Evolutionary conservation across 2,797 vertebrate genomes (phyloP).

Genomic region (Hemitrygon akajei): DNA sequence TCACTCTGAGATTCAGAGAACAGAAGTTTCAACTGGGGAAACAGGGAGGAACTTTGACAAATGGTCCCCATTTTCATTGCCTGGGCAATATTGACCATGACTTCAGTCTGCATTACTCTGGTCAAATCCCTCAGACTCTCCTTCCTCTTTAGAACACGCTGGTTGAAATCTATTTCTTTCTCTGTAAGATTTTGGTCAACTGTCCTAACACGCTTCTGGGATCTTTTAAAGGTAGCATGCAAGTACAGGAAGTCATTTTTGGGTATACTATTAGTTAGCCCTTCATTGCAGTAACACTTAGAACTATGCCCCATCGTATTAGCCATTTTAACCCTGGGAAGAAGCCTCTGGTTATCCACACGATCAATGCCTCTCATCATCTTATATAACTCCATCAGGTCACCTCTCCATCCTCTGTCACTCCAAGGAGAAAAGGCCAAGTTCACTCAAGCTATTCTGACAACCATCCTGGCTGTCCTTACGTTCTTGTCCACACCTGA

Average conservation of each 20-base stretch:
- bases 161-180: not conserved
- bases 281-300: not conserved
- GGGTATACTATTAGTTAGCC: not conserved
- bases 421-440: no score
- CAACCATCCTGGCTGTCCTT: not conserved
- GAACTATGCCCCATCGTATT: no score
- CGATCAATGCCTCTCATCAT: no score
- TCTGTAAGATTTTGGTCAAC: not conserved
- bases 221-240: not conserved
- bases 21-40: no score
- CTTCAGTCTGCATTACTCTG: not conserved
- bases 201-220: not conserved
- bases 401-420: no score
- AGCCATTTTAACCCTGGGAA: no score
- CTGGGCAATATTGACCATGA: no score
- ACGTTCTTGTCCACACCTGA: not conserved
- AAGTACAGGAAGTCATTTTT: not conserved
- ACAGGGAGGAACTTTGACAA: no score
- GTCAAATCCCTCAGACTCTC: not conserved
- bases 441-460: not conserved
- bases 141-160: not conserved
- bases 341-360: no score
- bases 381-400: no score
- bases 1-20: no score
- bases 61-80: no score